phyloP scores from a whole-genome alignment of 37 sponge, comb jelly and placozoan genomes.

The Mnemiopsis leidyi region DNA sequence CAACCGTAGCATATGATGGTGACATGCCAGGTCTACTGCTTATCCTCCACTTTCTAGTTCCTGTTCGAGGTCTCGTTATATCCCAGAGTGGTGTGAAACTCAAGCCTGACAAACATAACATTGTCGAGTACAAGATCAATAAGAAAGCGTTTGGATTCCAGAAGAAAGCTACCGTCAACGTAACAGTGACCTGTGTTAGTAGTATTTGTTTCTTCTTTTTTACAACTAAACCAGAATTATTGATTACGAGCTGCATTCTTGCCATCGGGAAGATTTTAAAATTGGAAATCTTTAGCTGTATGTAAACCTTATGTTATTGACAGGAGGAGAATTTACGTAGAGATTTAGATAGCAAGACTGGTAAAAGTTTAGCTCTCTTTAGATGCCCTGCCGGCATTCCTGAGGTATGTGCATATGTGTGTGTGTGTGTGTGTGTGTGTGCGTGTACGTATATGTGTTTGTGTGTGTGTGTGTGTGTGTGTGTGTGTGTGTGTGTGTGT shows the following conservation, averaged over 20 bases:
- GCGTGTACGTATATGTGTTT: no score
- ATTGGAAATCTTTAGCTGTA: no score
- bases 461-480: no score
- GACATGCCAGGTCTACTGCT: not conserved
- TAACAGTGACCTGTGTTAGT: constrained; percentile 27
- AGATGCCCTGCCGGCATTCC: not conserved
- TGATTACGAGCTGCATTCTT: no score
- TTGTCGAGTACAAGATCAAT: not conserved
- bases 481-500: no score
- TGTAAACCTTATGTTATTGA: no score
- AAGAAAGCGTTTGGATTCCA: not conserved
- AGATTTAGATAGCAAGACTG: not conserved
- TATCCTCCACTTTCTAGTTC: not conserved
- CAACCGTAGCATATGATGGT: no score
- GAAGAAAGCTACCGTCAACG: not conserved
- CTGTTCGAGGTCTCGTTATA: not conserved
- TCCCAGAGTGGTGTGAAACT: not conserved
- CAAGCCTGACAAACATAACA: not conserved
- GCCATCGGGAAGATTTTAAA: no score
- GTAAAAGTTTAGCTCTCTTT: not conserved
- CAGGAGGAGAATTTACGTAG: not conserved
- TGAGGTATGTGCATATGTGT: not conserved
- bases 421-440: no score
- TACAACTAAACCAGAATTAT: no score
- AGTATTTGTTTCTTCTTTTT: not conserved